phyloP scores from a whole-genome alignment of 2,797 vertebrate genomes.

The Crypturellus tataupa region DNA sequence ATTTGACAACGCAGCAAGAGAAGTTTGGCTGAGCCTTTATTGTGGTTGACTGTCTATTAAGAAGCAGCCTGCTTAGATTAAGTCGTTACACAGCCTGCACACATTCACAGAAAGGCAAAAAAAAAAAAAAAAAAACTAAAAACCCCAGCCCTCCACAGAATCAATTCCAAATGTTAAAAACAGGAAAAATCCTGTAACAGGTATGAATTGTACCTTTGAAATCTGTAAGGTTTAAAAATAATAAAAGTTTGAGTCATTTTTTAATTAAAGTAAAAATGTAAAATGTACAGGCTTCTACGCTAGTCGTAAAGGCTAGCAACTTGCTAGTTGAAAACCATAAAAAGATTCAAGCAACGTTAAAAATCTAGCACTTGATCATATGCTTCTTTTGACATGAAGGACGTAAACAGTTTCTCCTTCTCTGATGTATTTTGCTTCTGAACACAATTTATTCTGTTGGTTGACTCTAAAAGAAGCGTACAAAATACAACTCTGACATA shows the following conservation, averaged over 20 bases:
- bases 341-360: neutral
- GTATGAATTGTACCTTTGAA: neutral
- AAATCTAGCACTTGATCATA: neutral
- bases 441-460: neutral
- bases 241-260: neutral
- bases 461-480: neutral
- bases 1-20: neutral
- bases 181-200: neutral
- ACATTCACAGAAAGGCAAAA: neutral
- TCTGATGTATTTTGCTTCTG: neutral
- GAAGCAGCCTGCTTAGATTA: neutral
- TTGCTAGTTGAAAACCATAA: neutral
- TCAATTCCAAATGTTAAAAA: neutral
- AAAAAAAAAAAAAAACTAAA: neutral
- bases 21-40: neutral
- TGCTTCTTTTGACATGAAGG: neutral
- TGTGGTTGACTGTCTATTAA: neutral
- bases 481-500: neutral
- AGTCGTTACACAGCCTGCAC: neutral
- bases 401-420: neutral
- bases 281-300: fast-evolving
- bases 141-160: neutral
- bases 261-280: neutral
- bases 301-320: neutral
- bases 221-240: neutral